A percentile compares a stretch with the other conserved stretches of the same genome.
phyloP scores from a whole-genome alignment of 1,140 invertebrate species.

The Sarcophaga peregrina region DNA sequence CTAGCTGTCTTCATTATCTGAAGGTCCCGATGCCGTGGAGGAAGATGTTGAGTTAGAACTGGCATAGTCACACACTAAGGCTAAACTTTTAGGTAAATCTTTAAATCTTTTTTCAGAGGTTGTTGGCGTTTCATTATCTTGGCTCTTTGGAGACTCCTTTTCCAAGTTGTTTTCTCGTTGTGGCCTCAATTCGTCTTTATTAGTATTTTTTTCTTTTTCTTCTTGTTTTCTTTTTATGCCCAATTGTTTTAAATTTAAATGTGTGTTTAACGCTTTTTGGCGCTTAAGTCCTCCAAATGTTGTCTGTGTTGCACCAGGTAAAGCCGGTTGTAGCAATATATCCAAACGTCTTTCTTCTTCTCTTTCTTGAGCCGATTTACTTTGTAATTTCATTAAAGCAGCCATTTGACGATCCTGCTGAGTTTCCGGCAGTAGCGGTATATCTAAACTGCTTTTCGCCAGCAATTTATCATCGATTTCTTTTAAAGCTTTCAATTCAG shows the following conservation, averaged over 20 bases:
- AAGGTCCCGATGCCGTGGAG: neutral
- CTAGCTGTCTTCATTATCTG: slow-evolving; percentile 38
- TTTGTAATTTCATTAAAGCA: slow-evolving; percentile 76
- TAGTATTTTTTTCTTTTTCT: neutral
- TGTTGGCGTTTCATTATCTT: neutral
- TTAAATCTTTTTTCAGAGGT: neutral
- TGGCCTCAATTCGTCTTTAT: neutral
- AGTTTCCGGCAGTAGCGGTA: slow-evolving; percentile 81
- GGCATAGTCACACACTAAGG: slow-evolving; percentile 56
- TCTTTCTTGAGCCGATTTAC: slow-evolving; percentile 67
- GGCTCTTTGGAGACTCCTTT: neutral
- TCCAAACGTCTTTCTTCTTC: slow-evolving; percentile 68
- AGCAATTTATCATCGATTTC: slow-evolving; percentile 78
- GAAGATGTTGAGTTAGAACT: slow-evolving; percentile 47
- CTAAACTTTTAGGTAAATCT: slow-evolving; percentile 48
- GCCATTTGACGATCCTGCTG: slow-evolving; percentile 85
- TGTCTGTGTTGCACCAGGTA: slow-evolving; percentile 71
- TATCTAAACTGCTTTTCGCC: slow-evolving; percentile 81
- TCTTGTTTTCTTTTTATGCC: slow-evolving; percentile 56
- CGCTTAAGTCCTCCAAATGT: slow-evolving; percentile 70
- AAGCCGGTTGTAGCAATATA: slow-evolving; percentile 70
- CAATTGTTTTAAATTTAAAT: slow-evolving; percentile 56
- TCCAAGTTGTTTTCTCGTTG: neutral
- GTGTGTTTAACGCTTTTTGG: slow-evolving; percentile 67
- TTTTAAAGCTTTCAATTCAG: slow-evolving; percentile 77